These are phyloP conservation scores for Microplitis demolitor DNA, from an alignment of 1,140 invertebrate species.

Conservation along the genomic window DNA sequence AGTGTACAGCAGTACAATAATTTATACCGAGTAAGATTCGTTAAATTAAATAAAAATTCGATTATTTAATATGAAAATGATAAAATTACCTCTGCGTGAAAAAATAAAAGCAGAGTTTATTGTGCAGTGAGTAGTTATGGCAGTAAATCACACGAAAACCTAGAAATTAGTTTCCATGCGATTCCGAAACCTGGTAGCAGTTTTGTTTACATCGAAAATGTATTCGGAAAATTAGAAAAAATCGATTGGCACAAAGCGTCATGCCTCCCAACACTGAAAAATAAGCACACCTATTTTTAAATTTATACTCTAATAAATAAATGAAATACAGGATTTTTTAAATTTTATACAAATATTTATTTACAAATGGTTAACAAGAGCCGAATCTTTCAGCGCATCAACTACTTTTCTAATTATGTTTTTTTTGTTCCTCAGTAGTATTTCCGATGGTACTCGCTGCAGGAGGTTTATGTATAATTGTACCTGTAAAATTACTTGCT, in stretches of 20 bases:
- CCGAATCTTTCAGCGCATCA: not conserved
- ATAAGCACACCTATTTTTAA: conserved; percentile 24
- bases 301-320: conserved; percentile 10
- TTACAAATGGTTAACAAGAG: not conserved
- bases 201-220: not conserved
- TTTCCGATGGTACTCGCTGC: not conserved
- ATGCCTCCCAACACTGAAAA: no score
- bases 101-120: not conserved
- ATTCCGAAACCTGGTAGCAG: not conserved
- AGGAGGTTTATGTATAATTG: not conserved
- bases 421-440: not conserved
- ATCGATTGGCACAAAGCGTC: not conserved
- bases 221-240: not conserved
- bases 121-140: not conserved
- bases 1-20: no score
- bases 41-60: not conserved
- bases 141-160: not conserved
- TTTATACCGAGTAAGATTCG: no score
- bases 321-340: not conserved
- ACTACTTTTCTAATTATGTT: not conserved
- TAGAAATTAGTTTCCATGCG: not conserved
- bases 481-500: not conserved
- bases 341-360: not conserved
- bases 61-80: not conserved
- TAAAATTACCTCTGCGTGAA: not conserved